Evolutionary conservation across 2,113 vertebrate genomes (phyloP).

Genomic region (Saguinus imperator): DNA sequence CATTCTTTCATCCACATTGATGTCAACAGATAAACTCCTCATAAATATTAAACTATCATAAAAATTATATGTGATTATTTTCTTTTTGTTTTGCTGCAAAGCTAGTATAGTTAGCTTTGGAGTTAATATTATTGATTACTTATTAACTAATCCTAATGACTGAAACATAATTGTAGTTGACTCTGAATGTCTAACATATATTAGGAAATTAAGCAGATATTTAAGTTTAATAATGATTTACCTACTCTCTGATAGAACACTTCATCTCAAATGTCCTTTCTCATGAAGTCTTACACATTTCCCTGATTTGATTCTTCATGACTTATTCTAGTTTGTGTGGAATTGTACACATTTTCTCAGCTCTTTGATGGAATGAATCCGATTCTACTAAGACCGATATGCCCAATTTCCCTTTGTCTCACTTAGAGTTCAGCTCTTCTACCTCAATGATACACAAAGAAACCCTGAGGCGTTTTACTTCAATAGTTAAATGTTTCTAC

Average conservation of each 20-base stretch:
- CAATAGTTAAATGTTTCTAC: constrained; percentile 22
- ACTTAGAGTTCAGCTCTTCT: not conserved
- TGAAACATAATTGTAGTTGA: not conserved
- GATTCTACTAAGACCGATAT: not conserved
- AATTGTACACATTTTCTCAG: not conserved
- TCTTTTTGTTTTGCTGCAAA: not conserved
- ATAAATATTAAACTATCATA: not conserved
- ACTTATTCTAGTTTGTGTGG: not conserved
- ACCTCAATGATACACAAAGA: not conserved
- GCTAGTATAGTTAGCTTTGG: not conserved
- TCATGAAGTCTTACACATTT: not conserved
- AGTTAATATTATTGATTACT: not conserved
- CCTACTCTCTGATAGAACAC: not conserved
- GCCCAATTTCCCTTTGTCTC: not conserved
- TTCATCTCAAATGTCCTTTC: not conserved
- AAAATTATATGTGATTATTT: not conserved
- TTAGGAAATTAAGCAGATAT: not conserved
- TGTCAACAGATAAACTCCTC: not conserved
- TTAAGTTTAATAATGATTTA: not conserved
- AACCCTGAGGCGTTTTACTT: not conserved
- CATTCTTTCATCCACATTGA: not conserved
- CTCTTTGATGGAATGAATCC: not conserved
- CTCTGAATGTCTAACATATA: not conserved
- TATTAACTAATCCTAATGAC: not conserved
- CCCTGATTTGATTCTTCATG: not conserved